Evolutionary conservation across 2,797 vertebrate species (phyloP), one percentile per base, ranked within the genome.

Genomic region (Loris lydekkerianus): DNA sequence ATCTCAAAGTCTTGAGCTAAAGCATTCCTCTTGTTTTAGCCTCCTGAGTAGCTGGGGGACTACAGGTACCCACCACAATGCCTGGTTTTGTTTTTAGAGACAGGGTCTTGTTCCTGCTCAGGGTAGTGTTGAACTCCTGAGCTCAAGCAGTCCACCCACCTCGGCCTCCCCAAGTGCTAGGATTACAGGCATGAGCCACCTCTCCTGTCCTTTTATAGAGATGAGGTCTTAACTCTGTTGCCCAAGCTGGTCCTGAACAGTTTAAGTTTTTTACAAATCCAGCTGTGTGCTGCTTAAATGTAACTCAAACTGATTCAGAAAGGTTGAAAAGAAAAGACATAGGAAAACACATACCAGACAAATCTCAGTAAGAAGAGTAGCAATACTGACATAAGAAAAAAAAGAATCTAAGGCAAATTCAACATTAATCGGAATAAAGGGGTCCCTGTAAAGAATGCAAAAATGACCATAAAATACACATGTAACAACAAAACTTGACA

Each of bases 301-400:
- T 9, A 75, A 88, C 14, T 73, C 56, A 85, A 34, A 89, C 40
- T 40, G 8, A 63, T 87, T 63, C 2, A 84, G 78, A 82, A 86
- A 96, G 58, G 25, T 31, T 86, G 49, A 80, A 91, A 93, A 75
- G 65, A 73, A 91, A 93, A 93, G 29, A 31, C 31, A 5, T 9
- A 20, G 58, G 43, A 37, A 40, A 49, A 56, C 7, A 61, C 0
- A 34, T 37, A 46, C 13, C 43, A 91, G 34, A 10, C 58, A 83
- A 13, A 25, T 63, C 27, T 14, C 63, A 21, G 0, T 67, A 29
- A 53, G 82, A 88, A 72, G 9, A 82, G 6, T 46, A 80, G 20
- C 46, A 75, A 8, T 34, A 34, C 31, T 91, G 63, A 65, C 18
- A 14, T 46, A 43, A n/a, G 53, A 78, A 78, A 56, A 75, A 76